Percentiles rank a stretch among this genome's conserved stretches.
These are phyloP conservation scores for Ophonus ardosiacus DNA, from an alignment of 2,888 invertebrate species.

Conservation along the genomic window DNA sequence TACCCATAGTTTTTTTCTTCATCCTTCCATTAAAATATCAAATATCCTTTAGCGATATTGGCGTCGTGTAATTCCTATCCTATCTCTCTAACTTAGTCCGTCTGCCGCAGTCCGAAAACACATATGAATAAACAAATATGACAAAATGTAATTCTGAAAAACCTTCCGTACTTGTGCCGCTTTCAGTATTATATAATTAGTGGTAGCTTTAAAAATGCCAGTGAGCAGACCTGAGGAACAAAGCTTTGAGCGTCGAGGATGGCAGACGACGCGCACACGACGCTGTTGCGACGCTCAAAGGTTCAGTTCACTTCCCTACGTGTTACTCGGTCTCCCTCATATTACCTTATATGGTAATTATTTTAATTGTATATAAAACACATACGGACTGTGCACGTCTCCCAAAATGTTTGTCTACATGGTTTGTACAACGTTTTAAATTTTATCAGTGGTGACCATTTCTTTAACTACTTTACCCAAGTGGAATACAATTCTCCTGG, in stretches of 20 bases:
- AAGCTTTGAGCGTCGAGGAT: conserved; percentile 46
- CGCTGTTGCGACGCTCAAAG: conserved; percentile 26
- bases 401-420: conserved; percentile 45
- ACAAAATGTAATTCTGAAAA: conserved; percentile 63
- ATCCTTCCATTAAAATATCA: not conserved
- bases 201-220: conserved; percentile 63
- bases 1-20: too few relatives aligned
- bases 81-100: conserved; percentile 35
- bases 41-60: not conserved
- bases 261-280: conserved; percentile 1
- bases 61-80: not conserved
- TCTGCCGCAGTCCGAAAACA: conserved; percentile 28
- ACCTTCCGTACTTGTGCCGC: conserved; percentile 57
- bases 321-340: conserved; percentile 63
- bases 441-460: not conserved
- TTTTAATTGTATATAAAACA: conserved; percentile 65
- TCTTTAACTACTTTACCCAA: not conserved
- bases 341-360: conserved; percentile 65
- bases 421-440: not conserved
- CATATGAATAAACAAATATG: conserved; percentile 64
- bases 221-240: conserved; percentile 54
- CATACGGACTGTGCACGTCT: conserved; percentile 49
- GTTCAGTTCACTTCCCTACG: conserved; percentile 55
- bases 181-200: conserved; percentile 64
- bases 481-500: not conserved